Conservation (phyloP, 2,113 vertebrate species). For the Pristiophorus japonicus region DNA sequence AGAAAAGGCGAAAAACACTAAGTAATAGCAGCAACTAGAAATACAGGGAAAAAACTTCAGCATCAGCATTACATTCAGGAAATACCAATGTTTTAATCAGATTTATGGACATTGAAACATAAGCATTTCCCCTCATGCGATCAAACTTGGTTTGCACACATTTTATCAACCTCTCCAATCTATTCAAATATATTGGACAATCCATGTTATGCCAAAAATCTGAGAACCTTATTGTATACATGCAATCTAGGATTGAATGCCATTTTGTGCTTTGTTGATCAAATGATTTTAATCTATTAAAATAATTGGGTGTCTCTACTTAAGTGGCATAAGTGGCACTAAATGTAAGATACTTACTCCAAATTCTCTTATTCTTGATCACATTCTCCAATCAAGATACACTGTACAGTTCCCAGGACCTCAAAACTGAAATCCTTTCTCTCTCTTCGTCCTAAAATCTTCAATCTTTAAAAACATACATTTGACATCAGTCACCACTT, state of each 20-base stretch:
- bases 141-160: neutral
- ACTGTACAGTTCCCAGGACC: neutral
- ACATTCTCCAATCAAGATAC: neutral
- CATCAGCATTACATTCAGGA: neutral
- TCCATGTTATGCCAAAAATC: neutral
- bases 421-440: neutral
- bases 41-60: neutral
- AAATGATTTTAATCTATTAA: constrained; percentile 3
- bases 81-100: constrained; percentile 8
- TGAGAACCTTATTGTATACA: neutral
- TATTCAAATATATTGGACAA: neutral
- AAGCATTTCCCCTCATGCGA: neutral
- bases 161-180: neutral
- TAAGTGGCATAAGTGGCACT: neutral
- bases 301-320: neutral
- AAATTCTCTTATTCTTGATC: neutral
- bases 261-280: neutral
- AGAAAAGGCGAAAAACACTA: neutral
- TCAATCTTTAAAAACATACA: neutral
- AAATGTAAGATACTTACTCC: neutral
- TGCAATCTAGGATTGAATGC: neutral
- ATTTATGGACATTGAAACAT: neutral
- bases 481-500: neutral
- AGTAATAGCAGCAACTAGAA: neutral
- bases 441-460: neutral